Evolutionary conservation across 2,797 vertebrate genomes (phyloP), one percentile per base, ranked within the genome.

Genomic region (Sebastes trivittatus): DNA sequence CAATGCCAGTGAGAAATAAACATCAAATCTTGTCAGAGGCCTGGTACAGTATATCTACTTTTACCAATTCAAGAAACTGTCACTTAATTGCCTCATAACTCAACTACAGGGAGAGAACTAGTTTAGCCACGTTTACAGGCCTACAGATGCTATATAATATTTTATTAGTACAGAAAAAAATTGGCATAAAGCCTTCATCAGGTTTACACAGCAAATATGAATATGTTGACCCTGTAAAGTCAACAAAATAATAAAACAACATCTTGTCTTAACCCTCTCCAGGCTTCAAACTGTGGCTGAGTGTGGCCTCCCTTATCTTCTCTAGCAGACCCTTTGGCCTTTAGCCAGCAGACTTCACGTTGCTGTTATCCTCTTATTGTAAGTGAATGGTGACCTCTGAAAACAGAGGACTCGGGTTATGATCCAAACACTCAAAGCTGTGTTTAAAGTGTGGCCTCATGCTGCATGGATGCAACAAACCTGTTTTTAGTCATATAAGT

Each of bases 251-350:
- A 23, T 27, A 10, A 30, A 6, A 6, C 10, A 36, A 63, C 38
- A 32, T n/a, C 18, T 7, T 22, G 5, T 63, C 14, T 22, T 11
- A 13, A 55, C 20, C 23, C 18, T 49, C 16, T 69, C 32, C 16
- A 49, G 18, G 11, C 7, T 6, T 65, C 25, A 34, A 42, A 70
- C 38, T 49, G 58, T 66, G 14, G 32, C 69, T 85, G 34, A 61
- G 42, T 54, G 25, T 36, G 16, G 1, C 56, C 32, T 25, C 46
- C 58, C 23, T 81, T 77, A 75, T 85, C 80, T 83, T 1, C 20
- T 71, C 23, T 7, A 36, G 58, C 72, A 75, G 52, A 78, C 27
- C 7, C 1, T 3, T n/a, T 74, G 22, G 70, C 54, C 27, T 56
- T 55, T 27, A 49, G 64, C 22, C 49, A 70, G 8, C 23, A 23